Conservation (phyloP, 1,140 invertebrate genomes). For the Orchesella cincta region DNA sequence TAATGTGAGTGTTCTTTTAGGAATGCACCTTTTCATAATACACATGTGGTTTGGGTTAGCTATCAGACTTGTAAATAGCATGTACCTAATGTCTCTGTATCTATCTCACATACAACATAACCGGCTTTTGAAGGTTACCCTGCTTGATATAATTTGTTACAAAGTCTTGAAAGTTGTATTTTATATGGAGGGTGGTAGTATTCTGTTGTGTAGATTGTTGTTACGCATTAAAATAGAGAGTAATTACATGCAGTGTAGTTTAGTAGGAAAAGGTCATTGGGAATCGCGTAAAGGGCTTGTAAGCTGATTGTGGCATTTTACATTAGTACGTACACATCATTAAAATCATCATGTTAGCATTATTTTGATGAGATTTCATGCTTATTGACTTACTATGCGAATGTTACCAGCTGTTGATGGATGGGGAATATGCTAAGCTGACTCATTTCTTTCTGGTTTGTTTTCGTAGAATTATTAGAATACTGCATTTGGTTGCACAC, state of each 20-base stretch:
- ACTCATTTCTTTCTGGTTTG: too few species aligned
- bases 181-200: too few species aligned
- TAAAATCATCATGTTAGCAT: too few species aligned
- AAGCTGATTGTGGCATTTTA: background rate
- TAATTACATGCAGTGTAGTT: conserved; percentile 13
- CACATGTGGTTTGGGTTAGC: too few species aligned
- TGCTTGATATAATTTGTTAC: too few species aligned
- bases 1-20: background rate
- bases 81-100: background rate
- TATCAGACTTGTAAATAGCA: background rate
- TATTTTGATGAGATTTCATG: background rate
- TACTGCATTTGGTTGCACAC: too few species aligned
- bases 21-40: too few species aligned
- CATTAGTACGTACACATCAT: background rate
- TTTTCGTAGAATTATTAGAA: too few species aligned
- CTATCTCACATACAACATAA: background rate
- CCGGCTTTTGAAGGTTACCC: background rate
- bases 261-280: conserved; percentile 23
- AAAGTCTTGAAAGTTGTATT: too few species aligned
- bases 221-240: too few species aligned
- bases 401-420: background rate
- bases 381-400: background rate
- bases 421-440: background rate
- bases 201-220: too few species aligned
- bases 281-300: background rate